Percentiles rank a stretch among this genome's conserved stretches.
Evolutionary conservation across 2,113 vertebrate species (phyloP).

Genomic region (Actinemys pallida): DNA sequence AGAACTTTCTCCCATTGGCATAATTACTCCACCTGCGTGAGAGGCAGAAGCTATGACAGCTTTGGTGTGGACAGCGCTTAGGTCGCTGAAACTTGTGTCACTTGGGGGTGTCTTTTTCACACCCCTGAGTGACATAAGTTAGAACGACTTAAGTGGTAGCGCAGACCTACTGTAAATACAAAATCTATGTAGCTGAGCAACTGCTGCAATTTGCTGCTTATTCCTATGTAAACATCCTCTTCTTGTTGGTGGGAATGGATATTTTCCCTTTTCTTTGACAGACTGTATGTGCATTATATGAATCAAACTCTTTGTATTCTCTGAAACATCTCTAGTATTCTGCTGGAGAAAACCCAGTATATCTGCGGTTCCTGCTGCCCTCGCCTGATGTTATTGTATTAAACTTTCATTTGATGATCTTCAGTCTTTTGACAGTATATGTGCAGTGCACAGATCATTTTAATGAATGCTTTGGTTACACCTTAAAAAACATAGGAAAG

Average conservation of each 20-base stretch:
- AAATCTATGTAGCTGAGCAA: neutral
- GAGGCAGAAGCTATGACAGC: too few relatives aligned
- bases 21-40: too few relatives aligned
- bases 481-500: neutral
- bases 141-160: too few relatives aligned
- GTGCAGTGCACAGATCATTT: neutral
- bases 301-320: neutral
- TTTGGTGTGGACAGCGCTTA: too few relatives aligned
- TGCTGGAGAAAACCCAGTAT: neutral
- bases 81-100: too few relatives aligned
- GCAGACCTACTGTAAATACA: neutral
- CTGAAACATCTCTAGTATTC: conserved; percentile 19
- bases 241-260: neutral
- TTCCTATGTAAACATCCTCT: neutral
- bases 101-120: too few relatives aligned
- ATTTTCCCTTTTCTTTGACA: neutral
- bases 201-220: neutral
- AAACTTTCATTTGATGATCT: neutral
- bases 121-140: too few relatives aligned
- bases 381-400: neutral
- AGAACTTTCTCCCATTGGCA: too few relatives aligned
- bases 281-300: too few relatives aligned
- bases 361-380: neutral
- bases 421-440: neutral
- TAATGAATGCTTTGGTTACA: neutral